These are phyloP conservation scores for Speoplatyrhinus poulsoni DNA, from an alignment of 2,113 vertebrate genomes.

Conservation along the genomic window DNA sequence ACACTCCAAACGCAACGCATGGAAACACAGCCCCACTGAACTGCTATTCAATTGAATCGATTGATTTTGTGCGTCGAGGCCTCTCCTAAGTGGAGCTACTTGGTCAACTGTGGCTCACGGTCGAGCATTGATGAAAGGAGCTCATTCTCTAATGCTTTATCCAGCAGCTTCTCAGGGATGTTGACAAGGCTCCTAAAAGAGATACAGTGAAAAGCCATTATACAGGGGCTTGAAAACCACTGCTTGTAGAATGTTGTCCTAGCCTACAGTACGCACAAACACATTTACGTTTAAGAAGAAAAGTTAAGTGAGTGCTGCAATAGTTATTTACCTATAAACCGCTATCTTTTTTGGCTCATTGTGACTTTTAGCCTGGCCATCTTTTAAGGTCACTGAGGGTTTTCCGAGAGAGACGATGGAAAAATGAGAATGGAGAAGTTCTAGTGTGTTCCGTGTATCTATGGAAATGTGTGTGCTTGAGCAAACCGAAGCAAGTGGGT, in stretches of 20 bases:
- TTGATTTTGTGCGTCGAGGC: slow-evolving; percentile 59
- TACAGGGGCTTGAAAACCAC: neutral
- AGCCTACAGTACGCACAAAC: too few species aligned
- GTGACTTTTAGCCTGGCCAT: slow-evolving; percentile 60
- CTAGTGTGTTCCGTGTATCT: neutral
- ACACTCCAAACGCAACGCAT: neutral
- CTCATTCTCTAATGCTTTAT: slow-evolving; percentile 57
- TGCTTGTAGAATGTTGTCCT: neutral
- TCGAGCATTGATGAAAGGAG: slow-evolving; percentile 53
- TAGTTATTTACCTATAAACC: slow-evolving; percentile 38
- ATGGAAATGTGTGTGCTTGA: neutral
- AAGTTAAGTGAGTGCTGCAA: too few species aligned
- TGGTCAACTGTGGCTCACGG: slow-evolving; percentile 50
- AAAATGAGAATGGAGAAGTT: too few species aligned
- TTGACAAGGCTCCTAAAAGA: slow-evolving; percentile 44
- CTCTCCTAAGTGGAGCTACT: slow-evolving; percentile 61
- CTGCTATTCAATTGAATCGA: slow-evolving; percentile 41
- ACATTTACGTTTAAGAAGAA: too few species aligned
- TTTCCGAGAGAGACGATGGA: too few species aligned
- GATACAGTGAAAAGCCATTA: slow-evolving; percentile 46
- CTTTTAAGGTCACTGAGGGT: too few species aligned
- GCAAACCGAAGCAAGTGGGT: slow-evolving; percentile 16
- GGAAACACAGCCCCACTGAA: too few species aligned
- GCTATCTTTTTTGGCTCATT: slow-evolving; percentile 57
- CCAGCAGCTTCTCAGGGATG: slow-evolving; percentile 42